Evolutionary conservation across 2,888 invertebrate species (phyloP), one percentile per base, ranked within the genome.

Genomic region (Kuschelorhynchus macadamiae): DNA sequence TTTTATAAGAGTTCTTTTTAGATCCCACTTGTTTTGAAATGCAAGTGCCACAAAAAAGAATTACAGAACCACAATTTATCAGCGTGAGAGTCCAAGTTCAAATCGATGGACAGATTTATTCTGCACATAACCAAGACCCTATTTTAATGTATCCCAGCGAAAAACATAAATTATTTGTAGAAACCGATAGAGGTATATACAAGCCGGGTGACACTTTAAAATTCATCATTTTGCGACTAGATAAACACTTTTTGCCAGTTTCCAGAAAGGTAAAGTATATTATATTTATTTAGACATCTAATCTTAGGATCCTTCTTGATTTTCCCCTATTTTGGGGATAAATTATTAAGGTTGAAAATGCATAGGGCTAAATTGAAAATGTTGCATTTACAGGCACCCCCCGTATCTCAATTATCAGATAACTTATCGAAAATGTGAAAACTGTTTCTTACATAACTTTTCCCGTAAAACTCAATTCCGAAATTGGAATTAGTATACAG

Each of bases 191-290:
- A 72, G 81, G 82, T 1, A 79, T 86, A 16, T 88, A 88, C 73
- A 87, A 86, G 74, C 86, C 87, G 9, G 87, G 87, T 0, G 88
- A 88, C 76, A 83, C 82, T 67, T 85, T 88, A 14, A 85, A 84
- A 75, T 85, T 88, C 63, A 81, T 88, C 67, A 79, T 88, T 25
- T 79, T 88, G 17, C 82, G 83, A 41, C 72, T 88, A n/a, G 83
- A 82, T 33, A 84, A 85, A 50, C 83, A 87, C 71, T 78, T 88
- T 33, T 82, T 84, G 70, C 85, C 87, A 7, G 80, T 84, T 74
- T 80, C 68, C 49, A 59, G 60, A 11, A 71, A 74, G 72, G 76
- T 76, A 50, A 25, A n/a, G n/a, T n/a, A n/a, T n/a, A n/a, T n/a
- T n/a, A n/a, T n/a, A n/a, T n/a, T n/a, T n/a, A n/a, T n/a, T n/a